phyloP scores from a whole-genome alignment of 2,888 invertebrate genomes.

The Gymnosoma rotundatum region DNA sequence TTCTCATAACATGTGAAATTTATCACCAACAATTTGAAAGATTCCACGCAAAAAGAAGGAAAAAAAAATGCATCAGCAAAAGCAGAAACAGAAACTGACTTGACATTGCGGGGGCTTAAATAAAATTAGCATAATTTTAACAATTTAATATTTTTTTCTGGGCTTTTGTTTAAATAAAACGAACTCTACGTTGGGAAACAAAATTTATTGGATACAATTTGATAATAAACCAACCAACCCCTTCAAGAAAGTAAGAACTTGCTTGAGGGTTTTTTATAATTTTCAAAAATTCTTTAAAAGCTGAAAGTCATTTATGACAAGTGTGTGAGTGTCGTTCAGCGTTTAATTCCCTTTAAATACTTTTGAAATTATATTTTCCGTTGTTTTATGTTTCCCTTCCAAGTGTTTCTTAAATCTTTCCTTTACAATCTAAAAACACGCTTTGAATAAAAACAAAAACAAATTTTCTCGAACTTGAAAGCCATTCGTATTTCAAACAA shows the following conservation, averaged over 20 bases:
- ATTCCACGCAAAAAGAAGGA: conserved; percentile 51
- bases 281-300: conserved; percentile 19
- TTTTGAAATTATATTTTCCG: neutral
- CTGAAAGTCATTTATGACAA: conserved; percentile 10
- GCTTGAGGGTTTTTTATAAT: conserved; percentile 6
- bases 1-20: conserved; percentile 65
- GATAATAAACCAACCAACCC: neutral
- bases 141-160: conserved; percentile 14
- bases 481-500: neutral
- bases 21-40: conserved; percentile 54
- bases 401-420: neutral
- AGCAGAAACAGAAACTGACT: conserved; percentile 18
- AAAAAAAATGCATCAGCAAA: conserved; percentile 9
- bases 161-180: conserved; percentile 1
- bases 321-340: neutral
- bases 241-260: conserved; percentile 8
- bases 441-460: neutral
- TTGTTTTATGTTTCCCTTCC: neutral
- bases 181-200: conserved; percentile 32
- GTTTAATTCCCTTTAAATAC: conserved; percentile 18
- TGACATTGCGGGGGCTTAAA: conserved; percentile 60
- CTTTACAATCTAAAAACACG: conserved; percentile 18
- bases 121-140: conserved; percentile 57
- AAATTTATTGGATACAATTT: conserved; percentile 2
- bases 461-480: neutral